Evolutionary conservation across 2,113 vertebrate species (phyloP).

Genomic region (Gobiocypris rarus): DNA sequence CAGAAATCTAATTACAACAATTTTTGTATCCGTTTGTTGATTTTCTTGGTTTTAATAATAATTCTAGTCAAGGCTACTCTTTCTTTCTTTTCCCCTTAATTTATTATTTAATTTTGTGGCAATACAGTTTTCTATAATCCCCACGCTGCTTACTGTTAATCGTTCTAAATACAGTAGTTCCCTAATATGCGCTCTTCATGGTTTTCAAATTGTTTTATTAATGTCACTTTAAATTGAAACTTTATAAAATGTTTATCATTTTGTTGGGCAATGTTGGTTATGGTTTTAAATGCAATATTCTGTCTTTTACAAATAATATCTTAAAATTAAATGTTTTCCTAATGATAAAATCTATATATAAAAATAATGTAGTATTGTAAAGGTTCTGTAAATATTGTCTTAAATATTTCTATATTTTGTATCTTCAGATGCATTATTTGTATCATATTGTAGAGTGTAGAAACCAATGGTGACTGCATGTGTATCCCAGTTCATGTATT

Average conservation of each 20-base stretch:
- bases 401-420: conserved; percentile 98
- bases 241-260: conserved; percentile 51
- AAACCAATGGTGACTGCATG: conserved; percentile 83
- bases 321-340: conserved; percentile 76
- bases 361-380: conserved; percentile 84
- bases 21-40: background rate
- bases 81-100: conserved; percentile 23
- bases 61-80: conserved; percentile 24
- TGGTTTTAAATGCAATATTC: conserved; percentile 79
- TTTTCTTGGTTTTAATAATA: conserved; percentile 30
- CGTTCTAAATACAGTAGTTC: conserved; percentile 71
- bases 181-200: conserved; percentile 66
- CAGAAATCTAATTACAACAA: background rate
- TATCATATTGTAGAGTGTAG: conserved; percentile 78
- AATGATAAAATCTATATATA: conserved; percentile 74
- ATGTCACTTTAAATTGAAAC: conserved; percentile 68
- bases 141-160: conserved; percentile 62
- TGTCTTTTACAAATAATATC: conserved; percentile 73
- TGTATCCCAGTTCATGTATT: conserved; percentile 79
- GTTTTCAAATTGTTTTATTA: conserved; percentile 76
- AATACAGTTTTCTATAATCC: conserved; percentile 32
- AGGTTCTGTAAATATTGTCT: conserved; percentile 98
- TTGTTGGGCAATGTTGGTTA: conserved; percentile 79
- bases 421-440: conserved; percentile 86
- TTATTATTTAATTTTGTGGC: background rate